Evolutionary conservation across 2,888 invertebrate species (phyloP).

Genomic region (Caenorhabditis parvicauda): DNA sequence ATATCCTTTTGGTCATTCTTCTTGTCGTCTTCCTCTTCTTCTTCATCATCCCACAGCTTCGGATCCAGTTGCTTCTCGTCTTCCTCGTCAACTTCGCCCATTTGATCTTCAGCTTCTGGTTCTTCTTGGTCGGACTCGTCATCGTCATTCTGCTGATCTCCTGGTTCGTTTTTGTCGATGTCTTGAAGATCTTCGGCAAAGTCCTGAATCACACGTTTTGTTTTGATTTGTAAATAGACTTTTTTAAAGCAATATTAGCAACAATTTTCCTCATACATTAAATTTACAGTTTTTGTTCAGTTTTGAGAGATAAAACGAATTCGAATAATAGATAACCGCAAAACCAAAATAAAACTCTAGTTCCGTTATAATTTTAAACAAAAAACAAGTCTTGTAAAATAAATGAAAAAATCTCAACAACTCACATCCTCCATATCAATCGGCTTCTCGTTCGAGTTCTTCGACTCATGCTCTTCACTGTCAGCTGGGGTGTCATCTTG

Average conservation of each 20-base stretch:
- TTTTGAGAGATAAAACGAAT: too few relatives aligned
- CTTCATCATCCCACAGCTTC: conserved; percentile 91
- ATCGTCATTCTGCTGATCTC: conserved; percentile 70
- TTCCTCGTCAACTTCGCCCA: conserved; percentile 66
- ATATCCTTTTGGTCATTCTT: conserved; percentile 70
- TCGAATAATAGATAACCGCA: neutral
- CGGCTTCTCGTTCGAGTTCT: conserved; percentile 54
- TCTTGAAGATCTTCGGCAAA: conserved; percentile 58
- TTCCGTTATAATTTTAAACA: too few relatives aligned
- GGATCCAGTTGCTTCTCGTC: conserved; percentile 83
- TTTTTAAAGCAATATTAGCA: too few relatives aligned
- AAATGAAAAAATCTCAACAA: neutral
- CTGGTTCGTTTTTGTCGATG: conserved; percentile 65
- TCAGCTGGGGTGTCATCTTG: conserved; percentile 35
- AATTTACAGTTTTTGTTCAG: too few relatives aligned
- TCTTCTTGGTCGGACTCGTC: conserved; percentile 60
- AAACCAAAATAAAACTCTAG: neutral
- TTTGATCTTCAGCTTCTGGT: conserved; percentile 43
- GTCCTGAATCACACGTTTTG: too few relatives aligned
- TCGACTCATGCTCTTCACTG: conserved; percentile 73
- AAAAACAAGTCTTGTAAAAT: too few relatives aligned
- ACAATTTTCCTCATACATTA: too few relatives aligned
- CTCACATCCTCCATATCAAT: conserved; percentile 61
- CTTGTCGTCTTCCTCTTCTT: conserved; percentile 62
- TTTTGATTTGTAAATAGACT: too few relatives aligned